These are phyloP conservation scores for Tachyglossus aculeatus DNA, from an alignment of 2,797 vertebrate genomes.

Conservation along the genomic window DNA sequence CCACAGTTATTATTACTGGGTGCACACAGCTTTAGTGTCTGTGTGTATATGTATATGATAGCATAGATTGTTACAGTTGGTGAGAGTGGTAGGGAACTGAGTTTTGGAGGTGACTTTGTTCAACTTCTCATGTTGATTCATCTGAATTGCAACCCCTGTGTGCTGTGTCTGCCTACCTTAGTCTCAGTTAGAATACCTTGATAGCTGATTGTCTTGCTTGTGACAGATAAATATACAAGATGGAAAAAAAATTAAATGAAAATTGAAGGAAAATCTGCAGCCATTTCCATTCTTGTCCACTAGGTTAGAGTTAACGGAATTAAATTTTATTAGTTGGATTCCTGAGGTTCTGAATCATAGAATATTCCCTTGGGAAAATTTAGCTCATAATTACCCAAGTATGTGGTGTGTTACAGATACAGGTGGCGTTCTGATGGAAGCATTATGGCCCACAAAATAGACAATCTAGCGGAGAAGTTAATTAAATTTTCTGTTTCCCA, in stretches of 20 bases:
- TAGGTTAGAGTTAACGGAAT: too few species aligned
- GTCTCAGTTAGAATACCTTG: too few species aligned
- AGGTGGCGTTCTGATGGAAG: not conserved
- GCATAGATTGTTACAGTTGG: too few species aligned
- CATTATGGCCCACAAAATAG: not conserved
- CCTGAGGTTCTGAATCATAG: not conserved
- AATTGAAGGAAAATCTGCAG: not conserved
- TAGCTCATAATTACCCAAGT: not conserved
- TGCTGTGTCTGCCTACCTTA: too few species aligned
- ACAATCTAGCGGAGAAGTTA: not conserved
- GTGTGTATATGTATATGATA: too few species aligned
- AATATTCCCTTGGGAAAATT: not conserved
- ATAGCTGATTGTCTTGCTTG: not conserved
- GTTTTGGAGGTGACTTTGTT: too few species aligned
- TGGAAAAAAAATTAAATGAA: constrained; percentile 2
- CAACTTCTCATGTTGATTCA: too few species aligned
- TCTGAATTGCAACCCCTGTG: too few species aligned
- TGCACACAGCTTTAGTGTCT: too few species aligned
- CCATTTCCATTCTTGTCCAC: not conserved
- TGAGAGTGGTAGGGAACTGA: too few species aligned
- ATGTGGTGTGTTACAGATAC: not conserved
- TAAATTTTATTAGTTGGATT: not conserved
- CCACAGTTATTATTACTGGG: too few species aligned
- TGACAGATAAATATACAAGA: not conserved
- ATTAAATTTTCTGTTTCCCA: not conserved